phyloP scores from a whole-genome alignment of 92 coral and sea anemone species.

The Epizoanthus illoricatus region DNA sequence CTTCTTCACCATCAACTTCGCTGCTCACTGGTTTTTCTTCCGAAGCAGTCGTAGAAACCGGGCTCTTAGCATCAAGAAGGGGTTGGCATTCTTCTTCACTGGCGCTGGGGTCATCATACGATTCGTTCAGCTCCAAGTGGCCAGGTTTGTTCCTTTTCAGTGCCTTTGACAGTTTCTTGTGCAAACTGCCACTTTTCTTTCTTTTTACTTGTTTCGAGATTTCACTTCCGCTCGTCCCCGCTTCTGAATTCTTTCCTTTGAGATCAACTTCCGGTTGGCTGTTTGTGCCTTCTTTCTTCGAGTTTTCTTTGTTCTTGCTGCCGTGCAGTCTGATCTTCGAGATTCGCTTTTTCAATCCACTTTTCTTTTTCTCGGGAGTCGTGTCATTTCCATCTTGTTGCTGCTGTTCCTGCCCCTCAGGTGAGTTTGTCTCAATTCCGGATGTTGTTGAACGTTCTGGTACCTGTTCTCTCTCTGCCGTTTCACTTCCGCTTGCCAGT shows the following conservation, averaged over 20 bases:
- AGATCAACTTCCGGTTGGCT: constrained; percentile 6
- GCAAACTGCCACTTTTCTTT: constrained; percentile 34
- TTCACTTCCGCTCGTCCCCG: constrained; percentile 17
- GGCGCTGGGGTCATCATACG: constrained; percentile 22
- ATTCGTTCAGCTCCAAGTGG: constrained; percentile 27
- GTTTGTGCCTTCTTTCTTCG: background rate
- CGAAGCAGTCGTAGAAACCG: background rate
- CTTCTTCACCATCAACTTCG: constrained; percentile 2
- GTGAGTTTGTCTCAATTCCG: constrained; percentile 17
- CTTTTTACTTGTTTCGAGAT: constrained; percentile 29
- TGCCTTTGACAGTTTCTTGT: constrained; percentile 30
- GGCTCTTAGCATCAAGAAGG: background rate
- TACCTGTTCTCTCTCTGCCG: background rate
- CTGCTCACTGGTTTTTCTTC: background rate
- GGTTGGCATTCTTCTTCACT: constrained; percentile 23
- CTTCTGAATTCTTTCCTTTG: background rate
- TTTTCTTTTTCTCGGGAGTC: constrained; percentile 24
- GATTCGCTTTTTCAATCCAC: constrained; percentile 33
- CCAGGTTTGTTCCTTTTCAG: constrained; percentile 26
- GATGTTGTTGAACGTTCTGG: constrained; percentile 24
- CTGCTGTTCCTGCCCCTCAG: background rate
- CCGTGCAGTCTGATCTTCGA: constrained; percentile 21
- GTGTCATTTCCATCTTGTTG: constrained; percentile 18
- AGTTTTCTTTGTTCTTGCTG: constrained; percentile 18
- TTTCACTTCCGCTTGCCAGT: constrained; percentile 23